Conservation (phyloP, 2,797 vertebrate species). For the Hoplostethus atlanticus region DNA sequence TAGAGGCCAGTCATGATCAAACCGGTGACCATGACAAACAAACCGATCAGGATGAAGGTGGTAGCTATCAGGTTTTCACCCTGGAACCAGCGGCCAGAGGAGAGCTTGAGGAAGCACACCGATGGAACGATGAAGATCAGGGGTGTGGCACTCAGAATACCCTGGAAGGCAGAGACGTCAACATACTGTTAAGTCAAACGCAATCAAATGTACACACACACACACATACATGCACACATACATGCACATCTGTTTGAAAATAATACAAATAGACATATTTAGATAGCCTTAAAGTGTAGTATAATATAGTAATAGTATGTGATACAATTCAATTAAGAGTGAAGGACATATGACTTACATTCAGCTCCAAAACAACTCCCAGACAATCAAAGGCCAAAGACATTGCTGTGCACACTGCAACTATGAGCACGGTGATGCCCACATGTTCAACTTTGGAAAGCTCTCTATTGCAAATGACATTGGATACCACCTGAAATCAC, state of each 20-base stretch:
- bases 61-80: conserved; percentile 86
- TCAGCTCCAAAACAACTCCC: conserved; percentile 93
- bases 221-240: background rate
- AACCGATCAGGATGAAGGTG: conserved; percentile 85
- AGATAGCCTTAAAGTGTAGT: background rate
- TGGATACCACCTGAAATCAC: conserved; percentile 90
- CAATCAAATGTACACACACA: conserved; percentile 1
- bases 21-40: conserved; percentile 90
- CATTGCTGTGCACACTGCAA: conserved; percentile 84
- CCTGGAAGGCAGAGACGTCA: conserved; percentile 77
- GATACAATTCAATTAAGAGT: too few species aligned
- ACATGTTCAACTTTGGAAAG: conserved; percentile 86
- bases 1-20: conserved; percentile 87
- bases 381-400: conserved; percentile 92
- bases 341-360: conserved; percentile 85
- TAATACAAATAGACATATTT: background rate
- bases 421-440: conserved; percentile 85
- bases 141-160: conserved; percentile 92
- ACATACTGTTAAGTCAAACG: background rate
- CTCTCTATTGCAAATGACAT: conserved; percentile 87
- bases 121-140: conserved; percentile 96
- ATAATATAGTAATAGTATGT: too few species aligned
- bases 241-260: background rate
- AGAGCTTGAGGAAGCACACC: conserved; percentile 93
- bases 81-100: conserved; percentile 87